These are phyloP conservation scores for Trichoplusia ni DNA, from an alignment of 1,140 invertebrate species.

Conservation along the genomic window DNA sequence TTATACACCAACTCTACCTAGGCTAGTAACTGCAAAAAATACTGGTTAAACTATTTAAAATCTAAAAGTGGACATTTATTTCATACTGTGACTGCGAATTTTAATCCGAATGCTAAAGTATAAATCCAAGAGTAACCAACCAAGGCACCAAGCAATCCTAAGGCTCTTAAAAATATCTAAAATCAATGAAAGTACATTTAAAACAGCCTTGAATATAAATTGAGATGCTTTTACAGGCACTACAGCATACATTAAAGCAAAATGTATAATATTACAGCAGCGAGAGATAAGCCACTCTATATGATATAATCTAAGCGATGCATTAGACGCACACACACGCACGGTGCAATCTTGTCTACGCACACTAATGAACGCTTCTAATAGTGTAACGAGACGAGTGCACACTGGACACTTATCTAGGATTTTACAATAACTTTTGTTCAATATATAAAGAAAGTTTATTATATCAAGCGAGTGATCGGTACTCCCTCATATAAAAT, in stretches of 20 bases:
- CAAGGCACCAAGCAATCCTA: no score
- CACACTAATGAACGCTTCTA: slow-evolving; percentile 49
- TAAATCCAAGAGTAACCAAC: no score
- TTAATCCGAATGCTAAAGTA: no score
- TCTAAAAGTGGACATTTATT: no score
- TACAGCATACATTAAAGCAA: slow-evolving; percentile 1
- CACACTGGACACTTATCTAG: slow-evolving; percentile 58
- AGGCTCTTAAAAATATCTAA: background rate
- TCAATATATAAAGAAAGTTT: no score
- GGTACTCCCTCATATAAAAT: no score
- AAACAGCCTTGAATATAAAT: background rate
- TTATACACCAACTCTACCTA: no score
- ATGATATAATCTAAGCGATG: slow-evolving; percentile 64
- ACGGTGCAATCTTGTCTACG: slow-evolving; percentile 49
- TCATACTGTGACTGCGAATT: no score
- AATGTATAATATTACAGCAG: slow-evolving; percentile 5
- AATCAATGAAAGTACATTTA: slow-evolving; percentile 1
- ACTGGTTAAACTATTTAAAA: no score
- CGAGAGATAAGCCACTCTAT: slow-evolving; percentile 51
- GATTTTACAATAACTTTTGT: slow-evolving; percentile 19
- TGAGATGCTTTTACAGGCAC: background rate
- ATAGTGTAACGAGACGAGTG: slow-evolving; percentile 47
- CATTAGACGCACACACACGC: slow-evolving; percentile 70
- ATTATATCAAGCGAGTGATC: no score
- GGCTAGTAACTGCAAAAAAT: no score